phyloP scores from a whole-genome alignment of 2,113 vertebrate species.

The Mirounga angustirostris region DNA sequence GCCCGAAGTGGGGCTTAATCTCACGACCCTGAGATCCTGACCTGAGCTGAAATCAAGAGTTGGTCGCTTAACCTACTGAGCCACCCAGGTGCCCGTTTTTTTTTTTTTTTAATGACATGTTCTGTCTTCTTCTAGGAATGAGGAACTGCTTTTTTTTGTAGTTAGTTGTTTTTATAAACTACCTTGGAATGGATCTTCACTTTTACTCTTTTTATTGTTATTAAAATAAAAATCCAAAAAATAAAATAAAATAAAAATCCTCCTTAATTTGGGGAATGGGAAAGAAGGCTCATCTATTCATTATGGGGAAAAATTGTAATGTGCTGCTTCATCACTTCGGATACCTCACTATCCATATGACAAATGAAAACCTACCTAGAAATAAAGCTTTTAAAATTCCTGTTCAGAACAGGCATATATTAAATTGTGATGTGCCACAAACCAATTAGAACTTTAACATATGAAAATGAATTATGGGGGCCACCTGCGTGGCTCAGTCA shows the following conservation, averaged over 20 bases:
- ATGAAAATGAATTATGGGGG: neutral
- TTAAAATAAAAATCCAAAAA: neutral
- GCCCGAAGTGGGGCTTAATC: fast-evolving
- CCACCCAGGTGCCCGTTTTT: neutral
- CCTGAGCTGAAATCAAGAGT: neutral
- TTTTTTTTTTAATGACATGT: neutral
- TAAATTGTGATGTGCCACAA: neutral
- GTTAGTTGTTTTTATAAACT: neutral
- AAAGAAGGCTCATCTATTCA: neutral
- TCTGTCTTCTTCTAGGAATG: neutral
- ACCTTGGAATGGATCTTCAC: neutral
- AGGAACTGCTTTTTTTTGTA: neutral
- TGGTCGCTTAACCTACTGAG: neutral
- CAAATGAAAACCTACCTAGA: neutral
- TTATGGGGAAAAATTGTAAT: neutral
- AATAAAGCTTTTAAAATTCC: neutral
- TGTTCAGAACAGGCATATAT: neutral
- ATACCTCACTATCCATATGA: neutral
- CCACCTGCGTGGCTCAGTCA: no score
- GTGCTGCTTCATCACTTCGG: neutral
- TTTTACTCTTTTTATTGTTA: neutral
- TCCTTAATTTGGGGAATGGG: neutral
- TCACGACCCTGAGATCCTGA: neutral
- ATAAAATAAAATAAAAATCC: no score
- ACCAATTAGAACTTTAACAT: neutral